Evolutionary conservation across 2,888 invertebrate species (phyloP).

Genomic region (Dexiosoma caninum): DNA sequence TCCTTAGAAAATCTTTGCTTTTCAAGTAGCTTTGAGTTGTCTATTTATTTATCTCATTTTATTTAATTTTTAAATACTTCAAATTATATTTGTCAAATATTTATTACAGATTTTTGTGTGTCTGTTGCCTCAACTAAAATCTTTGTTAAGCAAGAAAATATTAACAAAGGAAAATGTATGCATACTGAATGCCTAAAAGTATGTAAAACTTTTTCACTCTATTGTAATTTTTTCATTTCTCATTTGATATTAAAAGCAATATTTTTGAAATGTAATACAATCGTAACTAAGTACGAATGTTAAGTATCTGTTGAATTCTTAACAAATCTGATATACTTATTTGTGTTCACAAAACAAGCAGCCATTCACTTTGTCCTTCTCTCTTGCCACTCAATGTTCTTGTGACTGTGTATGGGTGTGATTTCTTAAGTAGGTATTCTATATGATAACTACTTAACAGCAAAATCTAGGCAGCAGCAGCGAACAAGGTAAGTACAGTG

Average conservation of each 20-base stretch:
- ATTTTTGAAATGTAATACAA: conserved; percentile 18
- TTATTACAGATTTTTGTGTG: conserved; percentile 12
- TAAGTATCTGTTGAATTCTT: conserved; percentile 57
- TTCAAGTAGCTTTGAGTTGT: not conserved
- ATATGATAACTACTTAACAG: conserved; percentile 60
- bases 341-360: conserved; percentile 5
- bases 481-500: conserved; percentile 27
- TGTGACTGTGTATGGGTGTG: conserved; percentile 5
- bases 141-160: conserved; percentile 19
- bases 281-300: conserved; percentile 10
- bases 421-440: conserved; percentile 60
- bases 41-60: not conserved
- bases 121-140: not conserved
- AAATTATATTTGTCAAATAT: conserved; percentile 26
- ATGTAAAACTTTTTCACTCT: conserved; percentile 23
- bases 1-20: not conserved
- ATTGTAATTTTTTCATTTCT: not conserved
- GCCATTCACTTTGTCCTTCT: not conserved
- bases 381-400: not conserved
- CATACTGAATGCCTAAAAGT: conserved; percentile 48
- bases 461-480: conserved; percentile 29
- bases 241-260: conserved; percentile 16
- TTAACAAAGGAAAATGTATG: not conserved
- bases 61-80: conserved; percentile 30
- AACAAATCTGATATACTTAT: conserved; percentile 29